Evolutionary conservation across 2,888 invertebrate species (phyloP), one percentile per base, ranked within the genome.

Genomic region (Cetonia aurata): DNA sequence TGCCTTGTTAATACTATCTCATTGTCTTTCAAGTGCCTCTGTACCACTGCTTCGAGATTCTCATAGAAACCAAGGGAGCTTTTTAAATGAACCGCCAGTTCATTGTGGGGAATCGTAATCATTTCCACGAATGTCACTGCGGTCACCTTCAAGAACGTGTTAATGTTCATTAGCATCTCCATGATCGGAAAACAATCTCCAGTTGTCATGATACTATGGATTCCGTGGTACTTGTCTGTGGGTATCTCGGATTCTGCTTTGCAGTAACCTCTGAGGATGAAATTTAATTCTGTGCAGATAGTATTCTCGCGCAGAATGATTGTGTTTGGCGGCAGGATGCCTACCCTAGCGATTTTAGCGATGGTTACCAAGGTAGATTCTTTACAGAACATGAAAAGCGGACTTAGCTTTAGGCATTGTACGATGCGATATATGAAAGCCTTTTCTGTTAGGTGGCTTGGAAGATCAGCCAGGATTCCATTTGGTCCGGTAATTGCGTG

Each of bases 161-260:
- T 44, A 15, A 75, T 72, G 31, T 72, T 67, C n/a, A 73, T 66
- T n/a, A 76, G 65, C 6, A 68, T 62, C 60, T 74, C 75, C 9
- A 76, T 44, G 6, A 74, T 33, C n/a, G 75, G 75, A 55, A 76
- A 75, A n/a, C 69, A 59, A 37, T 67, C 60, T 9, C 73, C 74
- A 42, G 57, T 52, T 9, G 69, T 71, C 42, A 75, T 19, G 15
- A 67, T 69, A 6, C 70, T 67, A 12, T 17, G 53, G 9, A 3
- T 57, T 13, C 59, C 48, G 25, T 71, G 70, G 53, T 72, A 71
- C 12, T 55, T 57, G 46, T 76, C 76, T 4, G 73, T 73, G 19
- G 73, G 62, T 69, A 76, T 73, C 6, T 52, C 48, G 3, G 75
- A 74, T 44, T 55, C 70, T 33, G 69, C 48, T 41, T 65, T 46